phyloP scores from a whole-genome alignment of 2,888 invertebrate genomes.

The Lithophane semibrunnea region DNA sequence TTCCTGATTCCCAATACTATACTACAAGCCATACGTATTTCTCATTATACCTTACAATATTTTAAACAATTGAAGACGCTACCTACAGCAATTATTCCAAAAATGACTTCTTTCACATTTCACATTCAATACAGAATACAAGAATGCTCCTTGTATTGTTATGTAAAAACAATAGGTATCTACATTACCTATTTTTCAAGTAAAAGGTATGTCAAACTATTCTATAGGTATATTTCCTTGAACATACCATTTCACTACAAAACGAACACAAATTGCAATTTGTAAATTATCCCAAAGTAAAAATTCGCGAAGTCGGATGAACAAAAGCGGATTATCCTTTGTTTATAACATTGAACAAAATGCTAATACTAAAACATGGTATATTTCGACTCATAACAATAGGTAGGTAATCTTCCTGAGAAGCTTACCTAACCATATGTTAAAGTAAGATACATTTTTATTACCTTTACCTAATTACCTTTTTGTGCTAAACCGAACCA shows the following conservation, averaged over 20 bases:
- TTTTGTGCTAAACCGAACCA: slow-evolving; percentile 65
- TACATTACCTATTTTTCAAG: not conserved
- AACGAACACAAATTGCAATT: slow-evolving; percentile 27
- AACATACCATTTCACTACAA: slow-evolving; percentile 19
- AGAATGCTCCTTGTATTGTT: slow-evolving; percentile 1
- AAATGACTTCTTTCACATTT: not conserved
- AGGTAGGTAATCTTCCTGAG: slow-evolving; percentile 68
- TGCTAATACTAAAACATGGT: slow-evolving; percentile 33
- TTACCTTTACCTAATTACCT: slow-evolving; percentile 3
- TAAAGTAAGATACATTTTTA: not conserved
- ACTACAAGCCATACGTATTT: too few relatives aligned
- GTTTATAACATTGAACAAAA: slow-evolving; percentile 66
- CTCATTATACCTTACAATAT: not conserved
- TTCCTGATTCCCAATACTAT: not conserved
- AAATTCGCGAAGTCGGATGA: slow-evolving; percentile 22
- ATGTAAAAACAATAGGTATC: not conserved
- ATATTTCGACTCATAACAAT: slow-evolving; percentile 55
- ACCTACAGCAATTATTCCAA: not conserved
- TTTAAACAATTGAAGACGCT: slow-evolving; percentile 1
- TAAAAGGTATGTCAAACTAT: not conserved
- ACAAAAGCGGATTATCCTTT: slow-evolving; percentile 75
- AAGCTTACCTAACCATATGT: slow-evolving; percentile 61
- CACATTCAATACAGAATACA: not conserved
- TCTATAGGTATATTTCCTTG: slow-evolving; percentile 10
- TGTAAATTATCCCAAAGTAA: slow-evolving; percentile 27